Evolutionary conservation across 2,888 invertebrate species (phyloP).

Genomic region (Axea sp.): DNA sequence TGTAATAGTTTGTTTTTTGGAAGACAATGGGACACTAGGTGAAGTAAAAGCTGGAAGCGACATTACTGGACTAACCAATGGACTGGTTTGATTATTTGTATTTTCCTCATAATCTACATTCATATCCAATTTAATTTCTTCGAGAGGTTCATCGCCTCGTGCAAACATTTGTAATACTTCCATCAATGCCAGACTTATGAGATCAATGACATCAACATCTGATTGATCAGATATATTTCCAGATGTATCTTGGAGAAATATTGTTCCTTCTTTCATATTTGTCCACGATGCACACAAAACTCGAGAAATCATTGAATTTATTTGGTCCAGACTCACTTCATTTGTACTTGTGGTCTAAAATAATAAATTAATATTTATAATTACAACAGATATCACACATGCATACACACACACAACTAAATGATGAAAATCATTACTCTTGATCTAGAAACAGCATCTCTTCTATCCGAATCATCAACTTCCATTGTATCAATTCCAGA

Average conservation of each 20-base stretch:
- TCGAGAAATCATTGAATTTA: conserved; percentile 84
- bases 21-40: conserved; percentile 68
- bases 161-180: conserved; percentile 83
- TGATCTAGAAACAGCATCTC: conserved; percentile 74
- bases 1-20: conserved; percentile 78
- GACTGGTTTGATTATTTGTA: conserved; percentile 79
- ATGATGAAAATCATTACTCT: conserved; percentile 67
- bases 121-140: conserved; percentile 80
- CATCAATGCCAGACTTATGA: conserved; percentile 82
- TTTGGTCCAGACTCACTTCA: conserved; percentile 84
- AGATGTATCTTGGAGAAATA: conserved; percentile 80
- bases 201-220: conserved; percentile 69
- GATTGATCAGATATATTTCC: conserved; percentile 66
- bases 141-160: conserved; percentile 82
- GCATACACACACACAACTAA: too few relatives aligned
- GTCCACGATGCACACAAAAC: conserved; percentile 87
- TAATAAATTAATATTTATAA: conserved; percentile 5
- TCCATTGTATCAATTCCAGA: conserved; percentile 90
- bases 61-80: conserved; percentile 77
- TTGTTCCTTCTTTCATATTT: conserved; percentile 77
- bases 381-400: too few relatives aligned
- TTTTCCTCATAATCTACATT: conserved; percentile 77
- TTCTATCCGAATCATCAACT: conserved; percentile 80
- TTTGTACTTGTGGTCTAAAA: conserved; percentile 77
- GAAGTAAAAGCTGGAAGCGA: conserved; percentile 77